Percentiles rank a stretch among this genome's conserved stretches.
Evolutionary conservation across 2,113 vertebrate species (phyloP).

Genomic region (Elgaria multicarinata): DNA sequence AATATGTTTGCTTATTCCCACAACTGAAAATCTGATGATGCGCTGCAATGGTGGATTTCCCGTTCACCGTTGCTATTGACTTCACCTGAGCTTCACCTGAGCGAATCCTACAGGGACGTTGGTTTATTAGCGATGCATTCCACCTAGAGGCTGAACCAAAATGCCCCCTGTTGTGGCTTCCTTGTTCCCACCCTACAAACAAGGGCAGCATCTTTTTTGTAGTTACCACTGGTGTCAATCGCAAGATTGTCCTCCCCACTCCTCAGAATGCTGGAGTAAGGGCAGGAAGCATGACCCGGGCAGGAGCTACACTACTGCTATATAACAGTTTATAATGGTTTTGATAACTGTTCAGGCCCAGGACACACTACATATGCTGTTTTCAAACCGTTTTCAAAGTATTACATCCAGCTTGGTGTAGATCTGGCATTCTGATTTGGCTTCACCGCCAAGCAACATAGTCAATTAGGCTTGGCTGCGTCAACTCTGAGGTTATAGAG

Average conservation of each 20-base stretch:
- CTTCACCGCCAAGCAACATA: neutral
- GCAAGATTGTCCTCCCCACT: neutral
- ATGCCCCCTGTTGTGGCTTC: neutral
- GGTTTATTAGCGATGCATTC: neutral
- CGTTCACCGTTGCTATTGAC: neutral
- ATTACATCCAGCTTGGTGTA: too few species aligned
- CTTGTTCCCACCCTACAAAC: neutral
- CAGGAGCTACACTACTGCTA: too few species aligned
- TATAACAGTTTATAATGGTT: too few species aligned
- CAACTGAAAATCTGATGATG: neutral
- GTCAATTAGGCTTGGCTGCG: neutral
- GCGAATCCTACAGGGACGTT: neutral
- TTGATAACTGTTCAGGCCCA: too few species aligned
- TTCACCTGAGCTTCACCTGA: neutral
- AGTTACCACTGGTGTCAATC: neutral
- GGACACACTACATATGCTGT: too few species aligned
- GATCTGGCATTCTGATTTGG: too few species aligned
- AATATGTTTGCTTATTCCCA: neutral
- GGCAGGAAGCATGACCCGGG: neutral
- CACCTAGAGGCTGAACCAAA: neutral
- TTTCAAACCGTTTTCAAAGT: too few species aligned
- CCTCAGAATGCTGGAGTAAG: neutral
- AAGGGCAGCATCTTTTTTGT: neutral
- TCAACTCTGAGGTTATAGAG: neutral
- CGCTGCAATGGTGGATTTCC: neutral